A percentile compares a stretch with the other conserved stretches of the same genome.
phyloP scores from a whole-genome alignment of 2,888 invertebrate species.

The Poecilobothrus nobilitatus region DNA sequence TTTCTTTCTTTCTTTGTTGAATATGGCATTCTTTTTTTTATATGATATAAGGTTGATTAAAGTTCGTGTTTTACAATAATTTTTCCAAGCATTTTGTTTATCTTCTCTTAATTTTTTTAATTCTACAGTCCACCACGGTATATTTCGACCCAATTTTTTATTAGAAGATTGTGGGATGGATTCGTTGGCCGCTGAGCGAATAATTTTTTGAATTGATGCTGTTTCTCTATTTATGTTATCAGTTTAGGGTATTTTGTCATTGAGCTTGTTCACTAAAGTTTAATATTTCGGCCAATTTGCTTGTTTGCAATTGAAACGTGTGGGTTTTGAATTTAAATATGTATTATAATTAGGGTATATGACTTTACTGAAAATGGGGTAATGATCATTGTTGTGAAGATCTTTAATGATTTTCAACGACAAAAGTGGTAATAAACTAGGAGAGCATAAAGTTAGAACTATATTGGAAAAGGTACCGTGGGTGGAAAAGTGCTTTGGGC shows the following conservation, averaged over 20 bases:
- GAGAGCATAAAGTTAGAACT: conserved; percentile 12
- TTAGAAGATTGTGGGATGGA: not conserved
- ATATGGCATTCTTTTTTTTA: no score
- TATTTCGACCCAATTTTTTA: not conserved
- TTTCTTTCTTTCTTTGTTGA: no score
- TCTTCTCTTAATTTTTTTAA: no score
- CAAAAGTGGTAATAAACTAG: not conserved
- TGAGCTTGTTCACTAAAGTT: conserved; percentile 8
- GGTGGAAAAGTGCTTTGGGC: not conserved
- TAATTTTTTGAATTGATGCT: conserved; percentile 9
- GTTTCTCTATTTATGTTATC: conserved; percentile 14
- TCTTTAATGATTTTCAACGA: conserved; percentile 14
- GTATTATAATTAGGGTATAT: no score
- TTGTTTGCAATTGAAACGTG: conserved; percentile 9
- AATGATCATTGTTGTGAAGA: conserved; percentile 14
- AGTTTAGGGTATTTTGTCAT: not conserved
- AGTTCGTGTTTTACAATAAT: no score
- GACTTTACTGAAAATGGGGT: conserved; percentile 10
- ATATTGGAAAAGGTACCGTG: conserved; percentile 9
- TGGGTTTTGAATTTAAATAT: no score
- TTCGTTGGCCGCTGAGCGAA: conserved; percentile 7
- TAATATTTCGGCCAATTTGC: conserved; percentile 12
- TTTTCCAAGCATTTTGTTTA: no score
- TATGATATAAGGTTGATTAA: no score
- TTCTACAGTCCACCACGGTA: conserved; percentile 12